These are phyloP conservation scores for Therioaphis trifolii DNA, from an alignment of 2,888 invertebrate species.

Conservation along the genomic window DNA sequence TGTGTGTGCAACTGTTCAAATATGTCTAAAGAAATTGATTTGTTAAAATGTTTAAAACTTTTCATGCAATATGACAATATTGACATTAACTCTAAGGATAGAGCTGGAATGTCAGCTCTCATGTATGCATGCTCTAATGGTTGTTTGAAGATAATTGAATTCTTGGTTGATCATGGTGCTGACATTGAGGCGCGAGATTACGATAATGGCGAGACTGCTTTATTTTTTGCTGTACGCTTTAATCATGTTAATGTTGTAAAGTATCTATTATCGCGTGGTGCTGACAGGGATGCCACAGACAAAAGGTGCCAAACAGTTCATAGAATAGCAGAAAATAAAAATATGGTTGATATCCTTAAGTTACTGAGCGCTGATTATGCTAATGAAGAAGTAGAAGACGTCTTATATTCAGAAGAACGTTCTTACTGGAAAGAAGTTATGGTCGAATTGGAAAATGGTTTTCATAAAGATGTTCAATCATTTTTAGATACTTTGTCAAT, in stretches of 20 bases:
- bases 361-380: not conserved
- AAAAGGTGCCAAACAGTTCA: not conserved
- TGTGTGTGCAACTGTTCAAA: conserved; percentile 39
- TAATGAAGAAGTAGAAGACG: not conserved
- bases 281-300: conserved; percentile 3
- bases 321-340: conserved; percentile 51
- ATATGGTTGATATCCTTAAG: conserved; percentile 37
- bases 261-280: conserved; percentile 41
- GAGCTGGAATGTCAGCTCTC: conserved; percentile 42
- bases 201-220: conserved; percentile 33
- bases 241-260: conserved; percentile 34
- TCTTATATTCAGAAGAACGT: not conserved
- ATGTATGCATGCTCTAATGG: conserved; percentile 51
- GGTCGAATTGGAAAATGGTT: conserved; percentile 48
- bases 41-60: conserved; percentile 43
- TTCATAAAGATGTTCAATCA: conserved; percentile 12
- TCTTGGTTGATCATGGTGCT: conserved; percentile 38
- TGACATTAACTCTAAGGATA: conserved; percentile 43
- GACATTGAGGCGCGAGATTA: conserved; percentile 20
- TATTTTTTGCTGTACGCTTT: conserved; percentile 41
- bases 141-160: conserved; percentile 32
- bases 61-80: not conserved
- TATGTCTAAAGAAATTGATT: conserved; percentile 2
- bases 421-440: conserved; percentile 45
- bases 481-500: conserved; percentile 53